Base-by-base conservation (phyloP, 2,888 invertebrate genomes). In the Polia nebulosa region DNA sequence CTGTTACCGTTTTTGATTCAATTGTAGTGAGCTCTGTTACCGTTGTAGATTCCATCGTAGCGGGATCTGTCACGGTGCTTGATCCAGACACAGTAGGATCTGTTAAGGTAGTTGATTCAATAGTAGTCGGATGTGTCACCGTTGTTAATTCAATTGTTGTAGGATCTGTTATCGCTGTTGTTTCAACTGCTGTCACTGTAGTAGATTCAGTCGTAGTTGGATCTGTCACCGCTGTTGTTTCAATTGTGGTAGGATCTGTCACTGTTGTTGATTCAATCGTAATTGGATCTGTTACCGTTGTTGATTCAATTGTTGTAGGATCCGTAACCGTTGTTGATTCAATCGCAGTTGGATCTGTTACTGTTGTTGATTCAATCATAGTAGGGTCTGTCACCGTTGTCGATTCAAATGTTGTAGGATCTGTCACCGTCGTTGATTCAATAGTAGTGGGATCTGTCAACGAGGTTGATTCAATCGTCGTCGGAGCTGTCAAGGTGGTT, bases 131-230 rank as follows among this genome's bases (percentile, higher is more conserved):
- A 2, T 49, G 20, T 2, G 65, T 41, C 0, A 56, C 32, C 0
- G 58, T 55, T 2, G 56, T 59, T 0, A n/a, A 25, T 5, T 64
- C 64, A 11, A 11, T n/a, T 0, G 52, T 36, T 15, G 44, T n/a
- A 2, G 36, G 11, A 3, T 41, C 59, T 7, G 65, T n/a, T 1
- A 64, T 2, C 0, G 29, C 64, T 1, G 59, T 47, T 0, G 60
- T 15, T 25, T 58, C 57, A 8, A 32, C 29, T 0, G 68, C 52
- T 17, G 64, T 66, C 0, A 64, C n/a, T 0, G 66, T 61, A 0
- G 71, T 62, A 0, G 61, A 8, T 20, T 64, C 47, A 15, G 15
- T 36, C 6, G 76, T 25, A 44, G 56, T 39, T 1, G 63, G 27
- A 1, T 71, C 51, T 0, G 76, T 49, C 2, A 66, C 15, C 0